phyloP scores from a whole-genome alignment of 2,113 vertebrate species.

The Tupaia chinensis region DNA sequence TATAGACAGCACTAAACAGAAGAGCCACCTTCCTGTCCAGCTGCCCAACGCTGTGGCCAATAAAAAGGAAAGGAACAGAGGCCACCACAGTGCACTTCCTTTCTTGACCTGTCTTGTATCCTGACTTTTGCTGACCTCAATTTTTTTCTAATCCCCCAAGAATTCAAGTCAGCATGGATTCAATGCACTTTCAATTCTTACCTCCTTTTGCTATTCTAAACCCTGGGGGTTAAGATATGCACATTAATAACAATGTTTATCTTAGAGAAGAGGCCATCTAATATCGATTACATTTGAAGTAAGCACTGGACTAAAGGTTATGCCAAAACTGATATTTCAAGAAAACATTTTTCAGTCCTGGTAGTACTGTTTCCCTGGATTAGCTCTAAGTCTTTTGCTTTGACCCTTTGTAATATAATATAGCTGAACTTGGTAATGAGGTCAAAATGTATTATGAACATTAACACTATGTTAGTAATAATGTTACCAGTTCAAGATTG shows the following conservation, averaged over 20 bases:
- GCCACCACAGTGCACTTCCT: conserved; percentile 70
- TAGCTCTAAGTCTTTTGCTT: conserved; percentile 34
- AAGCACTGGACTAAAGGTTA: conserved; percentile 47
- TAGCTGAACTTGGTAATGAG: conserved; percentile 15
- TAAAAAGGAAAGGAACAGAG: conserved; percentile 38
- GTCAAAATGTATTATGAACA: conserved; percentile 55
- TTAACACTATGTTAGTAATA: background rate
- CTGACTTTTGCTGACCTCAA: conserved; percentile 64
- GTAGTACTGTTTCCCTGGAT: conserved; percentile 24
- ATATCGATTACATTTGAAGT: conserved; percentile 58
- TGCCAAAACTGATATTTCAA: conserved; percentile 19
- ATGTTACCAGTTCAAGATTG: background rate
- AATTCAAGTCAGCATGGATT: conserved; percentile 53
- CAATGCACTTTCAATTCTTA: conserved; percentile 47
- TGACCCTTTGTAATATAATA: conserved; percentile 56
- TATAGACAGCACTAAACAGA: conserved; percentile 58
- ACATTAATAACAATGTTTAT: conserved; percentile 65
- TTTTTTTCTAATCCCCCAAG: conserved; percentile 63
- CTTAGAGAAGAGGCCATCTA: conserved; percentile 56
- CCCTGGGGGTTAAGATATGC: conserved; percentile 65
- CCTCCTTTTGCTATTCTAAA: conserved; percentile 71
- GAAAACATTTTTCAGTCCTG: conserved; percentile 35
- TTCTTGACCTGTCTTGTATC: conserved; percentile 27
- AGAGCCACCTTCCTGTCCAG: conserved; percentile 47
- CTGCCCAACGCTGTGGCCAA: background rate